phyloP scores from a whole-genome alignment of 2,888 invertebrate species.

The Eretmocerus hayati region DNA sequence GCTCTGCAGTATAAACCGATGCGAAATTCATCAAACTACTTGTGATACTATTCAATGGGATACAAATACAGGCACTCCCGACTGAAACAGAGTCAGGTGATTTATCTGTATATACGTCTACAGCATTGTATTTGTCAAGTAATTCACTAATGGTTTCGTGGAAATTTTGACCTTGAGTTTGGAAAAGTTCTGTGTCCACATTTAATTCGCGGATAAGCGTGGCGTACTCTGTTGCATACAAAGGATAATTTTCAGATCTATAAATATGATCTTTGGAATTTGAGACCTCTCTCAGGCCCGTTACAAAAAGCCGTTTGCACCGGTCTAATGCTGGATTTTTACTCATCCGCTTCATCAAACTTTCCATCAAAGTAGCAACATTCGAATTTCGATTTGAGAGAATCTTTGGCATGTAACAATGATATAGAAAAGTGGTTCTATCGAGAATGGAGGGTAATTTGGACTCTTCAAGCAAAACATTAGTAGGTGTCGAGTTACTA shows the following conservation, averaged over 20 bases:
- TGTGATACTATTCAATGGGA: background rate
- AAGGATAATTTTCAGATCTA: background rate
- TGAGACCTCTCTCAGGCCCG: too few species aligned
- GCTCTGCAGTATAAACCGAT: background rate
- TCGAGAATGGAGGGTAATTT: too few species aligned
- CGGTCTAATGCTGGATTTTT: too few species aligned
- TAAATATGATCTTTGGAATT: too few species aligned
- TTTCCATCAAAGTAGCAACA: too few species aligned
- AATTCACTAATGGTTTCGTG: background rate
- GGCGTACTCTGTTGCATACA: background rate
- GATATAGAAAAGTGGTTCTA: too few species aligned
- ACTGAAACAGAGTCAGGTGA: background rate
- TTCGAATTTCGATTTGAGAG: too few species aligned
- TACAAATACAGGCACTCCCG: background rate
- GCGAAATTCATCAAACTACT: background rate
- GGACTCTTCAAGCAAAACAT: too few species aligned
- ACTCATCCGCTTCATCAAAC: too few species aligned
- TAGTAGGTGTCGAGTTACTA: too few species aligned
- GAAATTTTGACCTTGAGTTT: background rate
- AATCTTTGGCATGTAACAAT: too few species aligned
- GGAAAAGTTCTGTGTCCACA: background rate
- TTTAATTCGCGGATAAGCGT: background rate
- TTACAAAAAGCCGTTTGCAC: too few species aligned
- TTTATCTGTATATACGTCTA: background rate
- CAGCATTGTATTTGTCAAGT: background rate